Percentiles rank a stretch among this genome's conserved stretches.
These are phyloP conservation scores for Tachina lurida DNA, from an alignment of 2,888 invertebrate genomes.

Conservation along the genomic window DNA sequence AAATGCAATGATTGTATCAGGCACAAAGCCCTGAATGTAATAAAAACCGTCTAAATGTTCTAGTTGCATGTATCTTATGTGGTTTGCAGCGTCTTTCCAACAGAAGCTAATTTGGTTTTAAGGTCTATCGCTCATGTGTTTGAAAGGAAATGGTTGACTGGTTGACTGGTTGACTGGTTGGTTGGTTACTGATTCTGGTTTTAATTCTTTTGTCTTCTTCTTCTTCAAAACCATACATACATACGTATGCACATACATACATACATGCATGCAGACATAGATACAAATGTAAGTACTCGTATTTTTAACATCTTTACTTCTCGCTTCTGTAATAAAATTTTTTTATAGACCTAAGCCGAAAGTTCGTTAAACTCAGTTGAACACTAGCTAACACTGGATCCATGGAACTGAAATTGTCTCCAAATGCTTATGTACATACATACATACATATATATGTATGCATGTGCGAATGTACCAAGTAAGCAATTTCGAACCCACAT, in stretches of 20 bases:
- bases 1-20: too few relatives aligned
- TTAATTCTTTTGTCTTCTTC: background rate
- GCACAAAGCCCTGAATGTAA: too few relatives aligned
- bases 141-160: slow-evolving; percentile 34
- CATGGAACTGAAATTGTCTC: background rate
- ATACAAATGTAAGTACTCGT: too few relatives aligned
- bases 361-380: slow-evolving; percentile 58
- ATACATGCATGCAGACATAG: too few relatives aligned
- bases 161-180: too few relatives aligned
- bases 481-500: background rate
- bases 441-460: background rate
- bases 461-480: background rate
- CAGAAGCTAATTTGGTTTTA: slow-evolving; percentile 24
- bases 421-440: background rate
- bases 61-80: slow-evolving; percentile 7
- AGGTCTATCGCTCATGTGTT: slow-evolving; percentile 65
- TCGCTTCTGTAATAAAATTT: background rate
- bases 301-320: slow-evolving; percentile 16
- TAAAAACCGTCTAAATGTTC: background rate
- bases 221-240: slow-evolving; percentile 10
- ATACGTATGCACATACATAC: too few relatives aligned
- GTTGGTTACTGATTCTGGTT: slow-evolving; percentile 35
- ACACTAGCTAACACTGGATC: slow-evolving; percentile 8
- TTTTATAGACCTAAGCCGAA: slow-evolving; percentile 41
- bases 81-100: slow-evolving; percentile 7